These are phyloP conservation scores for Hypotaenidia okinawae DNA, from an alignment of 2,797 vertebrate genomes.

Conservation along the genomic window DNA sequence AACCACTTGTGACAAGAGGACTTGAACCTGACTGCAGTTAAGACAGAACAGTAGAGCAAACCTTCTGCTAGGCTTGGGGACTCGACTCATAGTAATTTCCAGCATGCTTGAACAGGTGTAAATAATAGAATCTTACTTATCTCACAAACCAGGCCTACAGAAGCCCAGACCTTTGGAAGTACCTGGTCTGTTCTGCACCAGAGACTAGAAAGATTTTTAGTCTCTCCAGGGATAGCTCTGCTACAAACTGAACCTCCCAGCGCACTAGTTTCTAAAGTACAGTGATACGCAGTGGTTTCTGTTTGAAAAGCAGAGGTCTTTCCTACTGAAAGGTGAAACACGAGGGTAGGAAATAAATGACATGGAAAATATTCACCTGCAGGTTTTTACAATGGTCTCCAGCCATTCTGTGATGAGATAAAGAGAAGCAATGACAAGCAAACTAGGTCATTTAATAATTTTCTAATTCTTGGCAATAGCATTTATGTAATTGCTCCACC, in stretches of 20 bases:
- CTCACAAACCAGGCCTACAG: accelerated
- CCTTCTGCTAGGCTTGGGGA: background rate
- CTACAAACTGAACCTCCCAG: background rate
- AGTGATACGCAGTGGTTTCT: background rate
- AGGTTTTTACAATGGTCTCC: background rate
- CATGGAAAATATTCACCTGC: background rate
- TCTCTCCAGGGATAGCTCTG: background rate
- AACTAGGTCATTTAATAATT: background rate
- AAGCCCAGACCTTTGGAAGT: background rate
- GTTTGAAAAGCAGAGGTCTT: background rate
- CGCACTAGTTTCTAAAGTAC: background rate
- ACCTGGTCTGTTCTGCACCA: background rate
- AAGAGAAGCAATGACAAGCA: background rate
- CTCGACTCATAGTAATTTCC: background rate
- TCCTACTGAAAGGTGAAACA: background rate
- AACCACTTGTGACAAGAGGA: background rate
- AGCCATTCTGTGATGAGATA: background rate
- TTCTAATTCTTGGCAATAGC: background rate
- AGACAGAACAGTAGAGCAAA: background rate
- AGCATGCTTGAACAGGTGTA: background rate
- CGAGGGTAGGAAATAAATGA: background rate
- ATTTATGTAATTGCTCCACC: background rate
- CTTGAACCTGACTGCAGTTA: background rate
- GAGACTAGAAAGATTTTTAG: background rate
- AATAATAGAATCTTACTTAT: background rate